Base-by-base conservation (phyloP, 2,888 invertebrate species). In the Rhorus exstirpatorius region DNA sequence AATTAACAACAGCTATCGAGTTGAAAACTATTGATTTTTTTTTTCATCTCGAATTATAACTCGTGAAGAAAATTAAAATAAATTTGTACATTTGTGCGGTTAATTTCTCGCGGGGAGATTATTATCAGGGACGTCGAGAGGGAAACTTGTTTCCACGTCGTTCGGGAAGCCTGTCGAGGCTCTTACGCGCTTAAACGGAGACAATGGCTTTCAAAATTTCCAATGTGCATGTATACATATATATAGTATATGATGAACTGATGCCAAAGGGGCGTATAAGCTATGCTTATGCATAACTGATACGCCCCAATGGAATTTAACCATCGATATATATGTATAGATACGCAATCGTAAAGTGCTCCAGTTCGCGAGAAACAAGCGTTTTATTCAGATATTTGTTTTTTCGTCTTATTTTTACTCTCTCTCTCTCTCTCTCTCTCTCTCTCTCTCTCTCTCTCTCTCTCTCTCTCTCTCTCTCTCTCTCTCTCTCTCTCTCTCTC, bases 131-230 rank as follows among this genome's bases (percentile, higher is more conserved):
- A 72, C 65, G 53, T 8, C 51, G 61, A 41, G 63, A 51, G 55
- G 35, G 31, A 60, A 68, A 67, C 67, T 68, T 75, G 68, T 77
- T 79, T 72, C 63, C 65, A 65, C 58, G 53, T 70, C 31, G 60
- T 21, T 55, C 60, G 77, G 51, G 35, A 53, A 65, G 38, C 31
- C 65, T 35, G n/a, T n/a, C n/a, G 44, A 55, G 38, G 49, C 60
- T 81, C 60, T 81, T 77, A 67, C 76, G 77, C 65, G 81, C 70
- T 55, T 67, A 72, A 81, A 35, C 58, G 44, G 35, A 80, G 78
- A 81, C 83, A 81, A 80, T 83, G 70, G 83, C 74, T 80, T 74
- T 80, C 44, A 71, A 78, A 83, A 83, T 81, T 80, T 44, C 24
- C 31, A 31, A 31, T 31, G 31, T 51, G 19, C 44, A 51, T 63